Base-by-base conservation (phyloP, 2,797 vertebrate genomes). In the Cynodonichthys magdalenae region DNA sequence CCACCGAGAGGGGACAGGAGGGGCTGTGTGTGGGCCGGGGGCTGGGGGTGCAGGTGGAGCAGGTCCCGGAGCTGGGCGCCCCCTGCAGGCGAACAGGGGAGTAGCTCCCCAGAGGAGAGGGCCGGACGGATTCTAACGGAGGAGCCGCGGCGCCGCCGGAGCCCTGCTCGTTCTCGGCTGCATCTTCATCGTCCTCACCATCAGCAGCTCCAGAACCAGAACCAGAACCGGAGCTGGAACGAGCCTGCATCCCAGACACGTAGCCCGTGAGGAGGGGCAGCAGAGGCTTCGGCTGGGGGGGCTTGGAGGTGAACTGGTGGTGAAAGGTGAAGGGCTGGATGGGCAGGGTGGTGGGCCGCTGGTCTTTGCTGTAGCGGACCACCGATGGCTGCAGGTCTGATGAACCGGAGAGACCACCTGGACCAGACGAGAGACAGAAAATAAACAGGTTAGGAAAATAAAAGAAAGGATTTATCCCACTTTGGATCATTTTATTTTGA, bases 311-410 rank as follows among this genome's bases (percentile, higher is more conserved):
- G 6, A 98, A 95, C 85, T 96, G 96, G 81, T 99, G 96, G 81
- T 98, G 96, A 83, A 99, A 96, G 83, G 96, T 96, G 76, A 99
- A 99, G 45, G 97, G 96, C 89, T 99, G 97, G 86, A 99, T 99
- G 74, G 97, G 97, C 76, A 99, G 94, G 12, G 95, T 95, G 1
- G 96, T 99, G 36, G 97, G 97, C 17, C 97, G 94, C 91, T 98
- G 97, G 75, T 98, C 96, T 83, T 97, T 98, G 81, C 93, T 96
- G 93, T 98, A 99, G 72, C 97, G 96, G 59, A 97, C 92, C 79
- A 96, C 93, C 17, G 90, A 81, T 0, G 93, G 90, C n/a, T 85
- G 89, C 71, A 88, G 87, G 47, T 96, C 95, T 1, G 93, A 85
- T 17, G 94, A 93, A 44, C 46, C 69, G 6, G 87, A 90, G 29